phyloP scores from a whole-genome alignment of 1,140 invertebrate species.

The Rhynchophorus ferrugineus region DNA sequence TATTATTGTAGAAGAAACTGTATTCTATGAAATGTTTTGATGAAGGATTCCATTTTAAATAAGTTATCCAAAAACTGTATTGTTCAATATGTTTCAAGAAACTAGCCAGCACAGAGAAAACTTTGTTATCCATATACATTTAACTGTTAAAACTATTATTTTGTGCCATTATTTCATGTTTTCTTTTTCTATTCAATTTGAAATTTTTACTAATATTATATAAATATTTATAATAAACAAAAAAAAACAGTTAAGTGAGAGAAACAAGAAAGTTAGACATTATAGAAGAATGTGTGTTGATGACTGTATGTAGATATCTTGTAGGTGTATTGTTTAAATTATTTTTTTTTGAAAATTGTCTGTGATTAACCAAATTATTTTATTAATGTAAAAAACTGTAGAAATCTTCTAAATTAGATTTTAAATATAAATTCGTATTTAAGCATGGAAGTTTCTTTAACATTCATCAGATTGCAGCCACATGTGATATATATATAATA shows the following conservation, averaged over 20 bases:
- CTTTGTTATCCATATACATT: too few species aligned
- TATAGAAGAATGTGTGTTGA: slow-evolving; percentile 11
- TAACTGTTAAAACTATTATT: too few species aligned
- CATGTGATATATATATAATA: too few species aligned
- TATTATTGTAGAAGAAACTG: too few species aligned
- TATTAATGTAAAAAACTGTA: slow-evolving; percentile 22
- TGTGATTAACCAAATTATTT: slow-evolving; percentile 30
- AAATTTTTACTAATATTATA: not conserved
- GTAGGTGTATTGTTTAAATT: slow-evolving; percentile 28
- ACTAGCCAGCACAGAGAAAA: too few species aligned
- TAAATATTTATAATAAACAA: not conserved
- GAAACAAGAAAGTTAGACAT: not conserved
- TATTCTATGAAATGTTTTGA: too few species aligned
- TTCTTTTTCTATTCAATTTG: not conserved
- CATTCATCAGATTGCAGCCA: too few species aligned
- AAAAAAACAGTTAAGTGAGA: not conserved
- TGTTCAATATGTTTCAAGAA: too few species aligned
- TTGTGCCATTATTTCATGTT: not conserved
- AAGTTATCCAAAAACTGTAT: too few species aligned
- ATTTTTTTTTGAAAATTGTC: slow-evolving; percentile 32
- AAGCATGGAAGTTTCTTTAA: too few species aligned
- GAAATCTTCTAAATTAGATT: not conserved
- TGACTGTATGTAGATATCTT: slow-evolving; percentile 26
- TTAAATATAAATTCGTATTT: too few species aligned
- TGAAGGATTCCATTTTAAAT: too few species aligned